phyloP scores from a whole-genome alignment of 1,140 invertebrate species.

The Epicauta chinensis region DNA sequence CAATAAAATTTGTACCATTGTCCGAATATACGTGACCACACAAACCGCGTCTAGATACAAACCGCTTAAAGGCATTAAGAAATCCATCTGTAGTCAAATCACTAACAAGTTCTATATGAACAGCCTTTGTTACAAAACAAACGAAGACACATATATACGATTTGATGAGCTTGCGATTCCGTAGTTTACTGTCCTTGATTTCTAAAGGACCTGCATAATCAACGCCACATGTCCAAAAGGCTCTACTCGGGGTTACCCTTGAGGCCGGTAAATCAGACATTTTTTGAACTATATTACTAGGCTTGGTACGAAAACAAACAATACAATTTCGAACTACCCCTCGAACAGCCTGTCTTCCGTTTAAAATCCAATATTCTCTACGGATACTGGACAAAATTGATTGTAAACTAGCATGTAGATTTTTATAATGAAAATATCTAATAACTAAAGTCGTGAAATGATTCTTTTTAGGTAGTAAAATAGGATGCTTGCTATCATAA shows the following conservation, averaged over 20 bases:
- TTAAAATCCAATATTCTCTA: too few species aligned
- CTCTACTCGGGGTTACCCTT: slow-evolving; percentile 26
- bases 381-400: too few species aligned
- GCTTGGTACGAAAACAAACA: too few species aligned
- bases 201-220: slow-evolving; percentile 24
- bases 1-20: slow-evolving; percentile 14
- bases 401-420: too few species aligned
- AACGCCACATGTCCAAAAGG: slow-evolving; percentile 19
- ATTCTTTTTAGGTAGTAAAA: too few species aligned
- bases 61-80: slow-evolving; percentile 22
- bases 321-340: too few species aligned
- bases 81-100: slow-evolving; percentile 16
- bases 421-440: too few species aligned
- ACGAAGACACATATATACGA: slow-evolving; percentile 17
- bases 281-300: too few species aligned
- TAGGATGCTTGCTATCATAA: too few species aligned
- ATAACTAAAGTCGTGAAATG: too few species aligned
- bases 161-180: slow-evolving; percentile 10
- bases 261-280: slow-evolving; percentile 37
- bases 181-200: slow-evolving; percentile 5
- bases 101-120: slow-evolving; percentile 17
- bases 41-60: slow-evolving; percentile 28
- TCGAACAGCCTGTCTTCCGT: too few species aligned
- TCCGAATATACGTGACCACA: slow-evolving; percentile 24
- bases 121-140: slow-evolving; percentile 11